Evolutionary conservation across 2,797 vertebrate species (phyloP).

Genomic region (Novumbra hubbsi): DNA sequence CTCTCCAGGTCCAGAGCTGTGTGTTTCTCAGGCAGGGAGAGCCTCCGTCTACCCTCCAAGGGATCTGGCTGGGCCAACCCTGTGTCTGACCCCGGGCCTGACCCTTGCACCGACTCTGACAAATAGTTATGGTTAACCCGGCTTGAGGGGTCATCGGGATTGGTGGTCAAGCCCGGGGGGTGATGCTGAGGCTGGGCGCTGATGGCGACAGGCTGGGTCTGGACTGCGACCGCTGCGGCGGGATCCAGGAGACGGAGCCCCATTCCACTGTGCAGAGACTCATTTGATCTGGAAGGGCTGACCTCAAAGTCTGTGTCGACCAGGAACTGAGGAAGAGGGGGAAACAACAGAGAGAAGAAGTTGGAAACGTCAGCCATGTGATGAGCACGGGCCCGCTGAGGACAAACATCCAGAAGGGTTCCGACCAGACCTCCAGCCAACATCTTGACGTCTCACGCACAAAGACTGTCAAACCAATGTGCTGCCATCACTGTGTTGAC

Average conservation of each 20-base stretch:
- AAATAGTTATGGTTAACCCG: background rate
- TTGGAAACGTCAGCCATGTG: background rate
- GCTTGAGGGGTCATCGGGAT: background rate
- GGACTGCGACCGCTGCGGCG: background rate
- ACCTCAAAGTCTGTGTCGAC: conserved; percentile 1
- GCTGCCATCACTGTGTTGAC: background rate
- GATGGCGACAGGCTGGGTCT: background rate
- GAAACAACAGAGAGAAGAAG: background rate
- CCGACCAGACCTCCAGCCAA: background rate
- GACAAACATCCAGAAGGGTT: conserved; percentile 4
- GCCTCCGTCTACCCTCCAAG: conserved; percentile 36
- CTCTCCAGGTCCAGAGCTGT: conserved; percentile 41
- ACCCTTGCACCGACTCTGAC: background rate
- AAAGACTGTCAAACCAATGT: background rate
- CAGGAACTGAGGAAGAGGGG: conserved; percentile 15
- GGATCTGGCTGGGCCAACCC: background rate
- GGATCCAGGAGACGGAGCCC: conserved; percentile 37
- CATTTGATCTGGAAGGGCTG: background rate
- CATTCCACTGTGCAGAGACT: conserved; percentile 10
- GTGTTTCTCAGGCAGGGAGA: conserved; percentile 69
- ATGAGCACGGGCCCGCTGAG: background rate
- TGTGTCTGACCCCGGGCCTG: background rate
- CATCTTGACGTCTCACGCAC: background rate
- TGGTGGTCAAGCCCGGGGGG: background rate
- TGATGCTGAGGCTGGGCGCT: background rate